These are phyloP conservation scores for Hedya salicella DNA, from an alignment of 2,888 invertebrate genomes.

Conservation along the genomic window DNA sequence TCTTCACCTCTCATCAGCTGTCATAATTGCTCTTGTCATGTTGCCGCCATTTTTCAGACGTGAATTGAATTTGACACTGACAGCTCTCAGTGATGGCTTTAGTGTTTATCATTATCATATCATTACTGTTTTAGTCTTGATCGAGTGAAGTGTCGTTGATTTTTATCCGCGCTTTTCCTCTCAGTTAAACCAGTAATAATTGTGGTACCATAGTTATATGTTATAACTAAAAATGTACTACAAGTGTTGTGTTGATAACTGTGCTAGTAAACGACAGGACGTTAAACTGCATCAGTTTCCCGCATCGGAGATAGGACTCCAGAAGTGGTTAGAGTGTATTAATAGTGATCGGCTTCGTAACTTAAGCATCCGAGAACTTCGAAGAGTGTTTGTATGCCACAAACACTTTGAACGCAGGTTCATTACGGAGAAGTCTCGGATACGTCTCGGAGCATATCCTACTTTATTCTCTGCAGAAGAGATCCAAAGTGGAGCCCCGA, in stretches of 20 bases:
- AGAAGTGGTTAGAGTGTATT: slow-evolving; percentile 22
- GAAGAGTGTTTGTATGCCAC: slow-evolving; percentile 27
- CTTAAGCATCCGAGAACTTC: not conserved
- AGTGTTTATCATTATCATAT: no score
- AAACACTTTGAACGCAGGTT: slow-evolving; percentile 29
- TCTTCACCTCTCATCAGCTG: no score
- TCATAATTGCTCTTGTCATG: no score
- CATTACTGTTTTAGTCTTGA: slow-evolving; percentile 2
- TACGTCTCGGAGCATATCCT: slow-evolving; percentile 11
- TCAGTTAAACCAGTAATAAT: slow-evolving; percentile 19
- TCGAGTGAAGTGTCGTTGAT: slow-evolving; percentile 16
- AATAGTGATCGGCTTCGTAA: slow-evolving; percentile 24
- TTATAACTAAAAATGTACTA: slow-evolving; percentile 7
- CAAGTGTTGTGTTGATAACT: slow-evolving; percentile 20
- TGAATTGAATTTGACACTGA: no score
- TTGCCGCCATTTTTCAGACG: no score
- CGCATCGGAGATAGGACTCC: no score
- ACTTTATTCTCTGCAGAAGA: slow-evolving; percentile 19
- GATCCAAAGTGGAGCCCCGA: slow-evolving; percentile 17
- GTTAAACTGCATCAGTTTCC: no score
- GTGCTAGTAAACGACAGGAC: no score
- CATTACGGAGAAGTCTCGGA: slow-evolving; percentile 3
- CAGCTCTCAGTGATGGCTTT: no score
- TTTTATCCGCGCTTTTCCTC: slow-evolving; percentile 15
- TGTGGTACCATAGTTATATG: slow-evolving; percentile 1